phyloP scores from a whole-genome alignment of 2,888 invertebrate genomes.

The Acheta domesticus region DNA sequence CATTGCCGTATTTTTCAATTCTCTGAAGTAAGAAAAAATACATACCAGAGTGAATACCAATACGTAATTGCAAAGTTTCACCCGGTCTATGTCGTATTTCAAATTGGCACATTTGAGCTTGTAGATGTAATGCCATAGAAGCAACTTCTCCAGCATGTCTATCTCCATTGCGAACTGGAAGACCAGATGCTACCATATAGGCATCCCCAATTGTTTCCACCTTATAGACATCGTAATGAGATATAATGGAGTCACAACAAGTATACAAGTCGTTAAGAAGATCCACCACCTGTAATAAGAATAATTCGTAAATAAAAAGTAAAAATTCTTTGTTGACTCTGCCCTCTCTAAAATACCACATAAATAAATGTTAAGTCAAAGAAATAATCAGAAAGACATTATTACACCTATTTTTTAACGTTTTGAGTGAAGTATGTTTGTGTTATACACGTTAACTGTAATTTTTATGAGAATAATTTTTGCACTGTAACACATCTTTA shows the following conservation, averaged over 20 bases:
- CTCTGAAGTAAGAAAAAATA: too few relatives aligned
- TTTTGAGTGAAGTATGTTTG: too few relatives aligned
- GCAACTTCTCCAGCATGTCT: slow-evolving; percentile 77
- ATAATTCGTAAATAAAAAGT: not conserved
- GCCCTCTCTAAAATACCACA: slow-evolving; percentile 21
- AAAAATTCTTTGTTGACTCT: not conserved
- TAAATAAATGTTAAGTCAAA: not conserved
- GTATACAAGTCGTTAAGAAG: slow-evolving; percentile 85
- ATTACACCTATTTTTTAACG: too few relatives aligned
- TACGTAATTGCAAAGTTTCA: slow-evolving; percentile 65
- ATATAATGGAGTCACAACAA: slow-evolving; percentile 82
- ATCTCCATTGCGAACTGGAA: slow-evolving; percentile 69
- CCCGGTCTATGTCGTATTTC: slow-evolving; percentile 65
- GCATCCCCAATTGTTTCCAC: slow-evolving; percentile 82
- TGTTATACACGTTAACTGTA: too few relatives aligned
- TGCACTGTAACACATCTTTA: too few relatives aligned
- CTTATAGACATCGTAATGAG: slow-evolving; percentile 83
- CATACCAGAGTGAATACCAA: slow-evolving; percentile 66
- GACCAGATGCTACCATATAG: slow-evolving; percentile 74
- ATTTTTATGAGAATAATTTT: too few relatives aligned
- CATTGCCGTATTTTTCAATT: too few relatives aligned
- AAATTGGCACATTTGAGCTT: slow-evolving; percentile 67
- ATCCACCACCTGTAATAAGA: slow-evolving; percentile 65
- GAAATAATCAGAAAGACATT: not conserved
- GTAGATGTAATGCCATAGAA: slow-evolving; percentile 69